Evolutionary conservation across 2,888 invertebrate genomes (phyloP), one percentile per base, ranked within the genome.

Genomic region (Gerris lacustris): DNA sequence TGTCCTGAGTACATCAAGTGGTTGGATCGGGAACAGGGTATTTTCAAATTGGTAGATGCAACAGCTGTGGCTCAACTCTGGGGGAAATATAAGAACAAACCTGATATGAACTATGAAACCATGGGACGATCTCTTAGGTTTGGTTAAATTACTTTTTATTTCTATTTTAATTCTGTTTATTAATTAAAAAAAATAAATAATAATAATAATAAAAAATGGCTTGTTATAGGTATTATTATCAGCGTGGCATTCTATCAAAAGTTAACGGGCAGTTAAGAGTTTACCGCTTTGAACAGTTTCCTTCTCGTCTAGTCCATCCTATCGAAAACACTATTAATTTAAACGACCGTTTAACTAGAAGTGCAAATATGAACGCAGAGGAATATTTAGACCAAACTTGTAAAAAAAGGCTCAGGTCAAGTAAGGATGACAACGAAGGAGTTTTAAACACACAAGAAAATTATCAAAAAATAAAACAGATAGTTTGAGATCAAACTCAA

Each of bases 71-170:
- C 97, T 69, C 87, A 94, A 76, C 86, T 99, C 66, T 99, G 98
- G 98, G 98, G 98, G 68, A 86, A 96, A 82, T 98, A 98, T 85
- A 99, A 99, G 85, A 99, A 99, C 84, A 99, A 99, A 83, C 98
- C 98, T 5, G 96, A 97, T 82, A 99, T 99, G 98, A 99, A 99
- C 84, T 99, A 99, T 83, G 98, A 99, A 84, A 98, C 98, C 72
- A 98, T 99, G 98, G 98, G 98, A 55, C 86, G 98, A 74, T 98
- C 98, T 73, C 84, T 99, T 77, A 89, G 98, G 86, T 86, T 78
- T 55, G 31, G 2, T 31, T 31, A 31, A 2, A 31, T 31, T 31
- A 31, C 31, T 31, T 31, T 31, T 31, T 31, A 31, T 31, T 31
- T 31, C 2, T 31, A 4, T 31, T 2, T 31, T 31, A 31, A 31